Percentiles rank a stretch among this genome's conserved stretches.
These are phyloP conservation scores for Megalops cyprinoides DNA, from an alignment of 2,797 vertebrate genomes.

Conservation along the genomic window DNA sequence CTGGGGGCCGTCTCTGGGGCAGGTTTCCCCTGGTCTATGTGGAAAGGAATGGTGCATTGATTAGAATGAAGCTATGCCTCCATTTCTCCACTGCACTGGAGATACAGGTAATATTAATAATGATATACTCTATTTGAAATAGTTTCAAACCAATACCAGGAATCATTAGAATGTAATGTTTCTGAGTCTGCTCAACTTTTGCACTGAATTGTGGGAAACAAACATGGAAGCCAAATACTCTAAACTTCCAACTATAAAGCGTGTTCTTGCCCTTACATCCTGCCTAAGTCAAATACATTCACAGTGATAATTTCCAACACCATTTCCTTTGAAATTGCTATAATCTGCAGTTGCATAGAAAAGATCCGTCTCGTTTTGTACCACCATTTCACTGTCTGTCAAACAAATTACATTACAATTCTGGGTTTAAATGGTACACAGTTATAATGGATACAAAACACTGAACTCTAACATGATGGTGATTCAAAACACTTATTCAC, in stretches of 20 bases:
- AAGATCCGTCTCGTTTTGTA: background rate
- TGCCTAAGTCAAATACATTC: background rate
- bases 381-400: background rate
- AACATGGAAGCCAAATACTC: background rate
- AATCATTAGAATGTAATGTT: background rate
- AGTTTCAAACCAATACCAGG: no score
- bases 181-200: background rate
- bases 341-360: constrained; percentile 1
- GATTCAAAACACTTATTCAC: background rate
- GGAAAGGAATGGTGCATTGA: constrained; percentile 32
- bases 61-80: background rate
- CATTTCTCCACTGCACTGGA: background rate
- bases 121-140: no score
- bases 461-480: background rate
- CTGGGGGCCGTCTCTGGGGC: constrained; percentile 73
- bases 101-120: no score
- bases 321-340: background rate
- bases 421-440: background rate
- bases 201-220: background rate
- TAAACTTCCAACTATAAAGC: background rate
- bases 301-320: background rate
- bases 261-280: background rate
- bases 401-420: background rate
- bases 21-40: constrained; percentile 80
- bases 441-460: constrained; percentile 7